A percentile compares a stretch with the other conserved stretches of the same genome.
Conservation (phyloP, 2,797 vertebrate species). For the Lophius americanus region DNA sequence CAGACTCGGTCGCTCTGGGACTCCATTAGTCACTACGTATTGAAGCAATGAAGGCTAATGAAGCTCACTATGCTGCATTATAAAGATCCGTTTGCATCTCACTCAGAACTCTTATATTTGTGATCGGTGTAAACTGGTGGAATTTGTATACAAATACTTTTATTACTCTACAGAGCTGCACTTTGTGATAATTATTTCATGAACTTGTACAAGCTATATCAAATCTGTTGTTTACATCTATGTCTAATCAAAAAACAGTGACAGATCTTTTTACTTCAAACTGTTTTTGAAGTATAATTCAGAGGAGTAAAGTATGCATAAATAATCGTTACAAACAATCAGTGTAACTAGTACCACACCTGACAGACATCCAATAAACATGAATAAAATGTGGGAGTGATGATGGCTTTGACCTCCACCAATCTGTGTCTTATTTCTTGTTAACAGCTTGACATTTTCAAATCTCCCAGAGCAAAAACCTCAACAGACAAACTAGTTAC, state of each 20-base stretch:
- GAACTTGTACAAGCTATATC: conserved; percentile 28
- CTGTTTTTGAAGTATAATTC: conserved; percentile 34
- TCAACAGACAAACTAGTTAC: too few relatives aligned
- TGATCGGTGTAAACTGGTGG: conserved; percentile 43
- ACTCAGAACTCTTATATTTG: conserved; percentile 38
- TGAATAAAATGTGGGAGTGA: conserved; percentile 53
- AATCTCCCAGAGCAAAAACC: neutral
- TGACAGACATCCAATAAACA: conserved; percentile 36
- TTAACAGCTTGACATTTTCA: conserved; percentile 9
- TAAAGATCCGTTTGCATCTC: conserved; percentile 22
- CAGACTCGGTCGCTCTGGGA: conserved; percentile 18
- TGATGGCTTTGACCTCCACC: conserved; percentile 11
- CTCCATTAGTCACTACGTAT: conserved; percentile 19
- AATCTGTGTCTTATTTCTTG: conserved; percentile 26
- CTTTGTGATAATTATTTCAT: conserved; percentile 51
- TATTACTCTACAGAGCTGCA: conserved; percentile 55
- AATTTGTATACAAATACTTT: conserved; percentile 51
- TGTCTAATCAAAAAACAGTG: conserved; percentile 30
- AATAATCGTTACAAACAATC: conserved; percentile 4
- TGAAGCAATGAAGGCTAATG: conserved; percentile 21
- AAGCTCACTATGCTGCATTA: conserved; percentile 32
- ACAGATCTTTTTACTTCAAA: conserved; percentile 46
- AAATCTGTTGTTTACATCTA: conserved; percentile 42
- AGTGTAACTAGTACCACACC: conserved; percentile 23
- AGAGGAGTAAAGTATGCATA: conserved; percentile 10